A percentile compares a stretch with the other conserved stretches of the same genome.
phyloP scores from a whole-genome alignment of 2,888 invertebrate genomes.

The Volucella bombylans region DNA sequence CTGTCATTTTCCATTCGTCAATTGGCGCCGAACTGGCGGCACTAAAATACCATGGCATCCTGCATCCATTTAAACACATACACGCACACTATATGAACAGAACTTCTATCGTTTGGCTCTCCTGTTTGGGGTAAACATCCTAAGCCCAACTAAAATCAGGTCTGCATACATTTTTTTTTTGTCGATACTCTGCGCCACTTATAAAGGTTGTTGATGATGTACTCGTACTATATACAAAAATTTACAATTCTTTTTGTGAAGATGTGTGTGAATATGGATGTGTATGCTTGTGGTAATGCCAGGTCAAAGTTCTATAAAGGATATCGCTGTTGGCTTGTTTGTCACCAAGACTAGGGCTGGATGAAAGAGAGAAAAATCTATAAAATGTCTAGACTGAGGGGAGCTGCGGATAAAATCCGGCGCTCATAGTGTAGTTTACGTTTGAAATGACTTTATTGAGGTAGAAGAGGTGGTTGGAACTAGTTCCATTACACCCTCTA shows the following conservation, averaged over 20 bases:
- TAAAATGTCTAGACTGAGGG: constrained; percentile 69
- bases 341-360: constrained; percentile 53
- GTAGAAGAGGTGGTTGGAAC: not conserved
- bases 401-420: constrained; percentile 31
- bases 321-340: constrained; percentile 65
- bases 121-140: constrained; percentile 69
- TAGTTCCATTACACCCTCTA: constrained; percentile 2
- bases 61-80: constrained; percentile 46
- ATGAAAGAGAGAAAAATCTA: constrained; percentile 63
- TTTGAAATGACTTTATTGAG: constrained; percentile 29
- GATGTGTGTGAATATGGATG: constrained; percentile 2
- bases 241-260: constrained; percentile 31
- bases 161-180: constrained; percentile 54
- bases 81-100: not conserved
- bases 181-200: constrained; percentile 49
- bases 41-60: constrained; percentile 67
- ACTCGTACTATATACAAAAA: constrained; percentile 26
- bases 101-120: constrained; percentile 44
- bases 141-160: constrained; percentile 52
- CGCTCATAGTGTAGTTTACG: constrained; percentile 50
- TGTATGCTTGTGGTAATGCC: constrained; percentile 52
- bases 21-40: constrained; percentile 72
- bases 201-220: constrained; percentile 70
- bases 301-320: constrained; percentile 71
- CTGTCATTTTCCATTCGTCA: constrained; percentile 71